These are phyloP conservation scores for Jordanella pulchra DNA, from an alignment of 2,797 vertebrate species.

Conservation along the genomic window DNA sequence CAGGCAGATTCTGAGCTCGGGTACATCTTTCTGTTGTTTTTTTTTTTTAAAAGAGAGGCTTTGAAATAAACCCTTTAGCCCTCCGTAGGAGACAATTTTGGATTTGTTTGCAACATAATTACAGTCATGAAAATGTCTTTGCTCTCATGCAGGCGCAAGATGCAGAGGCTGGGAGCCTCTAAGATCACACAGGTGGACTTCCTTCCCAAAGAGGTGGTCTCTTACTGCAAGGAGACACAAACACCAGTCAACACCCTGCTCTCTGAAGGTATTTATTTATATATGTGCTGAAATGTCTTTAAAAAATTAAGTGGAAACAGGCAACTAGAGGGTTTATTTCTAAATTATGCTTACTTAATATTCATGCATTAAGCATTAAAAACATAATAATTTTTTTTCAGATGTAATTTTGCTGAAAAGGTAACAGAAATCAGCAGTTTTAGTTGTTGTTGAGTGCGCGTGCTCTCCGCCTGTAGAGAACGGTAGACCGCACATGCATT, in stretches of 20 bases:
- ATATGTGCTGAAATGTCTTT: neutral
- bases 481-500: constrained; percentile 27
- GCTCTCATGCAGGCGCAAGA: constrained; percentile 81
- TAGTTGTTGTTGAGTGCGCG: neutral
- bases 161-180: constrained; percentile 90
- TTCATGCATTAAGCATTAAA: no score
- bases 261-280: constrained; percentile 86
- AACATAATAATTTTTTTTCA: neutral
- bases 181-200: constrained; percentile 98
- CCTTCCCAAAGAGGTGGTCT: constrained; percentile 91
- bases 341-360: neutral
- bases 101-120: neutral
- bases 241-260: constrained; percentile 89
- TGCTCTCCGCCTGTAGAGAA: neutral
- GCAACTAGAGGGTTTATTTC: neutral
- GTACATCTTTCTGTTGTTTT: constrained; percentile 75
- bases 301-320: neutral
- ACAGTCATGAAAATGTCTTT: constrained; percentile 21
- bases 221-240: constrained; percentile 96
- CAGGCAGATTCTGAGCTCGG: constrained; percentile 97
- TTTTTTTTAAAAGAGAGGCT: neutral
- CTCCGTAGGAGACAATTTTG: neutral
- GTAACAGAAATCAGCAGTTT: neutral
- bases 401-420: neutral
- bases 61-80: neutral